Evolutionary conservation across 1,140 invertebrate genomes (phyloP), one percentile per base, ranked within the genome.

Genomic region (Heliconius hermathena): DNA sequence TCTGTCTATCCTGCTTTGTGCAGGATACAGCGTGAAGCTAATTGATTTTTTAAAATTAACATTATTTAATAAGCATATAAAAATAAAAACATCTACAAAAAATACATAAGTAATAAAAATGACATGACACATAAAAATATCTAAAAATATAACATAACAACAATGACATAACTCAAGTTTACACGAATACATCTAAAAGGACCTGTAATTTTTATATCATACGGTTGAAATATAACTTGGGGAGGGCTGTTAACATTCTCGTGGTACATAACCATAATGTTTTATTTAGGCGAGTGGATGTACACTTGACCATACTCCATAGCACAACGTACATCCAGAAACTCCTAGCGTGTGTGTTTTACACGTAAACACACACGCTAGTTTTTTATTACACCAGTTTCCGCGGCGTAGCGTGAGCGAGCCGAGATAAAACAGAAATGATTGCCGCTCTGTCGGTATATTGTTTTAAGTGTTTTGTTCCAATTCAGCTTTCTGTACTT

Each of bases 401-500:
- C 90, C 92, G 89, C 83, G 86, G 85, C 90, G 83, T 85, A 86
- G 89, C 87, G 88, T 93, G 91, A 89, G 86, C 90, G 91, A 91
- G 92, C 90, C 90, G 86, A 90, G 91, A 94, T 94, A 94, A 93
- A 93, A 91, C 91, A 90, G 87, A 85, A 94, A 92, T 92, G 91
- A 94, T 94, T 93, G 91, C 90, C 89, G 88, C 89, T 88, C 86
- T 89, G 89, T 88, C 88, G 86, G 85, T 90, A 93, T 91, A 93
- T 91, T 92, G 90, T 92, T 93, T 89, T 90, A 90, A 92, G 90
- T 90, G 89, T 91, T 92, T 91, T 91, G 90, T 90, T 87, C 87
- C 83, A 81, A 71, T 81, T 76, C 76, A 84, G 77, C 80, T 76
- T 73, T 81, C 76, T 78, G 76, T 78, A 82, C 78, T 86, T 90